Base-by-base conservation (phyloP, 2,888 invertebrate species). In the Phasia obesa region DNA sequence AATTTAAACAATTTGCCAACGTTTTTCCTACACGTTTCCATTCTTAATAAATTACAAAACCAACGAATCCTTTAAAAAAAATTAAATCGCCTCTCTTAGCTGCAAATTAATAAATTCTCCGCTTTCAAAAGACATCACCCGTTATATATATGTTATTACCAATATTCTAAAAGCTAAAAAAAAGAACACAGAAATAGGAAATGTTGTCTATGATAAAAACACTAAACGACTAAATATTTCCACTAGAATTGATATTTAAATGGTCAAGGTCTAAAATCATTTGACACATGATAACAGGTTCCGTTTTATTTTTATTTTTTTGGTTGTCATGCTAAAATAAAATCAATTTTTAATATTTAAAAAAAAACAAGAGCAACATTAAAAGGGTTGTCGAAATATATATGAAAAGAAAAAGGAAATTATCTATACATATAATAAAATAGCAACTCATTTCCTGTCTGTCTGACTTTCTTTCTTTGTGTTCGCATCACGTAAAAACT, bases 251-350 rank as follows among this genome's bases (percentile, higher is more conserved):
- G 19, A 13, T 42, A 44, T n/a, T 42, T 27, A 55, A 42, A 53
- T 17, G 25, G 38, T 38, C 53, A 42, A 67, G 53, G 53, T 27
- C 25, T 31, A 31, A 70, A 57, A 21, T 11, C 15, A 49, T 21
- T 49, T 31, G 19, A 27, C 25, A 62, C 17, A 9, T 25, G 17
- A 62, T 19, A 27, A 17, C n/a, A 25, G 17, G 3, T 42, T 57
- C n/a, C 42, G 42, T 1, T 23, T 42, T 31, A 7, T n/a, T 15
- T 2, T 42, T 38, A 19, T 4, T 31, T 11, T 6, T 35, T 38
- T 4, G 6, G 6, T 1, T 19, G 23, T 51, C 15, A 15, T 15
- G 13, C 25, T 51, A 1, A 49, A 11, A 49, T 49, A 53, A 53
- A 53, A 25, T 15, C 13, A 9, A 55, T 31, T 38, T 38, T 38